Base-by-base conservation (phyloP, 2,888 invertebrate genomes). In the Ptilodon capucinus region DNA sequence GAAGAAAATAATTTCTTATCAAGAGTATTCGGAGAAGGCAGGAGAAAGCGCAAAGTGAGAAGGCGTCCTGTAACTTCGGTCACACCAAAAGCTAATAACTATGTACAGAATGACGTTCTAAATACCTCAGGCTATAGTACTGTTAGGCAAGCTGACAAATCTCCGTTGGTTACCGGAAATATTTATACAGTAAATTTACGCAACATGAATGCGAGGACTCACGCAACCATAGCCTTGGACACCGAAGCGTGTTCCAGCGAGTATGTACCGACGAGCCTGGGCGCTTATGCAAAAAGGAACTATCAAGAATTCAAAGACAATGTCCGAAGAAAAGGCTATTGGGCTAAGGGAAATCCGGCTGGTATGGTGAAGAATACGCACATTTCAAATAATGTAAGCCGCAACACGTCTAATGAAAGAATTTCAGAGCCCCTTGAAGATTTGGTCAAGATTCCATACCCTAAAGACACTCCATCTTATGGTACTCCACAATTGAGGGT, bases 221-320 rank as follows among this genome's bases (percentile, higher is more conserved):
- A 71, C 28, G 73, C 66, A 19, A 74, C 56, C 51, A 54, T 55
- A 35, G 21, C 59, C 14, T 44, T 68, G 2, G 87, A 86, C 28
- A 71, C 71, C 48, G 89, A 89, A 68, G 80, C 76, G 21, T 81
- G 75, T 66, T 83, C 84, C 18, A 81, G 77, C 71, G 91, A 91
- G 68, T 91, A 91, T 79, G 84, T 91, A 13, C 91, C 91, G 11
- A 90, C 90, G 14, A 88, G 77, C 57, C 65, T 90, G 49, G 87
- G 86, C 42, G 80, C 83, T 16, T 79, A 79, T 47, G 81, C 85
- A n/a, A 87, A 86, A 56, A 79, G 79, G 55, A 91, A 90, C 57
- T 91, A 91, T 53, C 87, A 91, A 63, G 82, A 86, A 50, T 91
- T 91, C 39, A 91, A 85, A 69, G 79, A 90, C 50, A 87, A 86